Percentiles rank a stretch among this genome's conserved stretches.
Evolutionary conservation across 2,888 invertebrate genomes (phyloP).

Genomic region (Lysandra coridon): DNA sequence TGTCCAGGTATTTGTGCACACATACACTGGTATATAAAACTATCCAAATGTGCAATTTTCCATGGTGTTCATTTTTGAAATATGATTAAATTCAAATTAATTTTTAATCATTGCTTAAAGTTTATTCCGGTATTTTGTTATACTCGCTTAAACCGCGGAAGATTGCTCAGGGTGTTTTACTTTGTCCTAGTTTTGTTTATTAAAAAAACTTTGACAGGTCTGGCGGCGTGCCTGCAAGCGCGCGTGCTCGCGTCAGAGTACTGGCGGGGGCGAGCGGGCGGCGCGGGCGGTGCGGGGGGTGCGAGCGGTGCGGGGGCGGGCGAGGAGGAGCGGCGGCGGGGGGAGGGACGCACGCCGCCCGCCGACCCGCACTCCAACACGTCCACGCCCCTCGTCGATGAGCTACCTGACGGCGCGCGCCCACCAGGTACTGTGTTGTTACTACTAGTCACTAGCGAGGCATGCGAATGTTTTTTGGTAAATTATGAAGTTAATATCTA

Average conservation of each 20-base stretch:
- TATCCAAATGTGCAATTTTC: background rate
- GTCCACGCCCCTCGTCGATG: slow-evolving; percentile 83
- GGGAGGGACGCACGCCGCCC: slow-evolving; percentile 54
- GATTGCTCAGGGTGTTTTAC: background rate
- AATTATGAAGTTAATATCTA: too few relatives aligned
- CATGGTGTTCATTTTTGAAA: background rate
- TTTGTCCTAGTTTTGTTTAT: background rate
- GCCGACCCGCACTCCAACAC: slow-evolving; percentile 86
- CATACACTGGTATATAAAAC: background rate
- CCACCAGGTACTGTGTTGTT: slow-evolving; percentile 58
- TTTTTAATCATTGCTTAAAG: background rate
- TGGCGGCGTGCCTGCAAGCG: slow-evolving; percentile 91
- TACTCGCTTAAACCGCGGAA: background rate
- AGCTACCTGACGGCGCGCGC: slow-evolving; percentile 69
- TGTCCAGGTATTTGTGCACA: slow-evolving; percentile 12
- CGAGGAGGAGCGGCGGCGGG: slow-evolving; percentile 54
- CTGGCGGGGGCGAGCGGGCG: slow-evolving; percentile 80
- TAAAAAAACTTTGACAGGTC: slow-evolving; percentile 69
- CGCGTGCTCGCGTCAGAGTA: slow-evolving; percentile 85
- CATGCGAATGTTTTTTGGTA: too few relatives aligned
- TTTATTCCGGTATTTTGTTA: background rate
- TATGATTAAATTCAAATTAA: background rate
- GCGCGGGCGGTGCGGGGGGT: slow-evolving; percentile 55
- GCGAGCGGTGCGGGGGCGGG: slow-evolving; percentile 45
- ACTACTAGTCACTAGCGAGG: background rate